These are phyloP conservation scores for Balaeniceps rex DNA, from an alignment of 2,113 vertebrate species.

Conservation along the genomic window DNA sequence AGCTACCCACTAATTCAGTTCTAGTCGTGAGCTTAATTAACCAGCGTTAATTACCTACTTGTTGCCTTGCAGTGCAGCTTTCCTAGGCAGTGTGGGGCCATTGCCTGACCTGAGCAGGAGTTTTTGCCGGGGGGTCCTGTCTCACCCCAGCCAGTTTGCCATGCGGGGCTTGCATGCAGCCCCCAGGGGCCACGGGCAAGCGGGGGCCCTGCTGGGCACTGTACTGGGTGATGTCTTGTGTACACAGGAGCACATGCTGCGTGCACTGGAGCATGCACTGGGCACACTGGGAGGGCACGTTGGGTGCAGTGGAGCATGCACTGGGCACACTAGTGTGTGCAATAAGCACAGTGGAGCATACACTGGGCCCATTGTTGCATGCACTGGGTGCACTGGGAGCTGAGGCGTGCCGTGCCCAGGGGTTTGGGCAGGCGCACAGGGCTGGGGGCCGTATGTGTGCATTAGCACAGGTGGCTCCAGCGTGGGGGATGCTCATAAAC, in stretches of 20 bases:
- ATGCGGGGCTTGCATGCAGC: neutral
- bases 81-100: neutral
- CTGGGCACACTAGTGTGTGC: neutral
- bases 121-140: neutral
- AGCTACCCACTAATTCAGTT: neutral
- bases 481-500: neutral
- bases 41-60: neutral
- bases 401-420: neutral
- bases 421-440: no score
- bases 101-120: neutral
- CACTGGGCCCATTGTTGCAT: neutral
- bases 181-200: rapidly evolving
- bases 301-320: no score
- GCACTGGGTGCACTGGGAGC: neutral
- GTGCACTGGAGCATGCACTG: no score
- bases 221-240: neutral
- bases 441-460: no score
- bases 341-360: no score
- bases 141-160: neutral
- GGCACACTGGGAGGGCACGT: neutral
- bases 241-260: neutral
- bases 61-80: neutral
- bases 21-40: neutral
- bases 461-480: neutral
- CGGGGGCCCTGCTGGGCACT: neutral